A percentile compares a stretch with the other conserved stretches of the same genome.
These are phyloP conservation scores for Cheiracanthium punctorium DNA, from an alignment of 2,888 invertebrate genomes.

Conservation along the genomic window DNA sequence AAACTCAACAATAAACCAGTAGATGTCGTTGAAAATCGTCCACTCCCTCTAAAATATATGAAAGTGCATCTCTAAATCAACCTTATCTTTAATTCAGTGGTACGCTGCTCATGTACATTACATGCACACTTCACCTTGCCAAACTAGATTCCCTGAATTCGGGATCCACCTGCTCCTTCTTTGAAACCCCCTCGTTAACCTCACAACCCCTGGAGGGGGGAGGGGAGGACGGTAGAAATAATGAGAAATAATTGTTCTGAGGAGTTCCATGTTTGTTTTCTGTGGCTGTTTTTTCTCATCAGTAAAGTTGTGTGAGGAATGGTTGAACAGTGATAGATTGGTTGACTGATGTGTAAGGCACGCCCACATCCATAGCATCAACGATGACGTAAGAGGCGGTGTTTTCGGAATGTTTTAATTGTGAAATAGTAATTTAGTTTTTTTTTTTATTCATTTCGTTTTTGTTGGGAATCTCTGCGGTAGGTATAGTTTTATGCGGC, in stretches of 20 bases:
- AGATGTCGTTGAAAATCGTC: too few species aligned
- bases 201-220: conserved; percentile 17
- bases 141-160: not conserved
- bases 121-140: not conserved
- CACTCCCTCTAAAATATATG: too few species aligned
- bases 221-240: conserved; percentile 29
- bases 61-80: conserved; percentile 5
- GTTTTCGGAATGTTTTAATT: conserved; percentile 1
- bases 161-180: conserved; percentile 43
- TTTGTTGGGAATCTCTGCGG: not conserved
- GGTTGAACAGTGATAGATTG: conserved; percentile 48
- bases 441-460: not conserved
- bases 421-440: not conserved
- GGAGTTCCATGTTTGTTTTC: conserved; percentile 45
- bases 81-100: not conserved
- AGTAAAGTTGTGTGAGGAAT: not conserved
- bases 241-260: conserved; percentile 61
- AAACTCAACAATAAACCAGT: too few species aligned
- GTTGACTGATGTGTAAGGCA: not conserved
- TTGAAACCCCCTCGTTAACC: conserved; percentile 49
- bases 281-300: conserved; percentile 39
- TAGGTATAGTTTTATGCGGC: too few species aligned
- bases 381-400: not conserved
- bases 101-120: not conserved
- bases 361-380: not conserved